phyloP scores from a whole-genome alignment of 2,113 vertebrate species.

The Haemorhous mexicanus region DNA sequence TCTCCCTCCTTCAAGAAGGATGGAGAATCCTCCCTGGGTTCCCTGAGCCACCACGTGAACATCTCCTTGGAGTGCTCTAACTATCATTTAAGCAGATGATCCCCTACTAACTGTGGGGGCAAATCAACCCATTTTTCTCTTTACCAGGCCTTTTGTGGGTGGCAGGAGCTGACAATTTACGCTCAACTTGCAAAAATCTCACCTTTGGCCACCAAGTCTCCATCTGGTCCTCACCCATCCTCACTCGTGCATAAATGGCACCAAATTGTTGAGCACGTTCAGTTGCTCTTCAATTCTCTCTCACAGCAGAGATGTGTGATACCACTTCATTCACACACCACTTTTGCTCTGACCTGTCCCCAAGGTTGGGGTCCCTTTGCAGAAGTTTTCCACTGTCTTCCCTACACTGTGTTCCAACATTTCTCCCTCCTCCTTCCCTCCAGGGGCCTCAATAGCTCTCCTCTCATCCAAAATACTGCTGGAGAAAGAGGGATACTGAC shows the following conservation, averaged over 20 bases:
- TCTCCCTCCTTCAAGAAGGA: neutral
- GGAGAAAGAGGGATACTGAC: neutral
- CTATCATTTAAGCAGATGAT: neutral
- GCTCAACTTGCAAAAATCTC: neutral
- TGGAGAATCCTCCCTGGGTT: neutral
- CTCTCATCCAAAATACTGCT: neutral
- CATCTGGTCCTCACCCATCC: neutral
- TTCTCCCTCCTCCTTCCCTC: neutral
- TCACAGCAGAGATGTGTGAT: neutral
- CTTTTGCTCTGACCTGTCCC: neutral
- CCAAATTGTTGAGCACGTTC: neutral
- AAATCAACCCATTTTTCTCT: neutral
- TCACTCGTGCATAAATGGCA: neutral
- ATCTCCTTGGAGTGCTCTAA: neutral
- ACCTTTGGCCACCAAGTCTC: neutral
- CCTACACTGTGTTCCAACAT: neutral
- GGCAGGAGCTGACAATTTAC: neutral
- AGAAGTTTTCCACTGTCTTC: neutral
- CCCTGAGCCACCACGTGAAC: neutral
- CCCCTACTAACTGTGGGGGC: neutral
- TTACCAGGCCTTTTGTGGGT: neutral
- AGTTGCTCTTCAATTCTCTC: neutral
- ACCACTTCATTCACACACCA: neutral
- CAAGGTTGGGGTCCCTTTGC: neutral
- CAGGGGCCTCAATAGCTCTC: neutral